Evolutionary conservation across 37 sponge, comb jelly and placozoan species (phyloP).

Genomic region (Ianthella basta): DNA sequence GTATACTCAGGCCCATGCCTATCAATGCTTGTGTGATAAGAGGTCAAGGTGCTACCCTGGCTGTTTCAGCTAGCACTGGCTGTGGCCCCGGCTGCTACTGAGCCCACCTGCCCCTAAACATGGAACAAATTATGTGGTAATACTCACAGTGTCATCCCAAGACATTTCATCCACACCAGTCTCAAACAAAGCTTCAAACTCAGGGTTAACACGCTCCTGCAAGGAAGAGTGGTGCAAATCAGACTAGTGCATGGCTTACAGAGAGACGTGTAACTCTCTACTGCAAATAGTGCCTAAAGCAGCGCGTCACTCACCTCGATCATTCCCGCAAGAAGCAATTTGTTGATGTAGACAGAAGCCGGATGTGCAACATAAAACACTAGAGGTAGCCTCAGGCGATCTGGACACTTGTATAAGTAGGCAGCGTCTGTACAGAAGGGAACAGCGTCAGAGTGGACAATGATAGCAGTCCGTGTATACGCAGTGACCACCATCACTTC

Average conservation of each 20-base stretch:
- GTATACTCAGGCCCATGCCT: too few relatives aligned
- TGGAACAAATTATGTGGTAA: not conserved
- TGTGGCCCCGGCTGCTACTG: too few relatives aligned
- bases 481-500: too few relatives aligned
- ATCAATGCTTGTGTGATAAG: too few relatives aligned
- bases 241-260: not conserved
- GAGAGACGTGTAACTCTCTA: not conserved
- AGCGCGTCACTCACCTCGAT: slow-evolving; percentile 37
- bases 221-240: not conserved
- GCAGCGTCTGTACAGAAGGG: slow-evolving; percentile 62
- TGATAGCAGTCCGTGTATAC: too few relatives aligned
- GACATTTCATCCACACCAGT: slow-evolving; percentile 96
- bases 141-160: slow-evolving; percentile 90
- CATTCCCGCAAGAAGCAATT: slow-evolving; percentile 72
- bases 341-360: slow-evolving; percentile 82
- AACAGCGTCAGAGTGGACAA: too few relatives aligned
- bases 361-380: slow-evolving; percentile 80
- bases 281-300: not conserved
- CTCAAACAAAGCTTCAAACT: slow-evolving; percentile 82
- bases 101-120: not conserved
- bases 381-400: slow-evolving; percentile 74
- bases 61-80: too few relatives aligned
- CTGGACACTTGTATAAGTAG: slow-evolving; percentile 74
- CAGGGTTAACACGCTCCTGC: slow-evolving; percentile 70
- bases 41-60: too few relatives aligned